Base-by-base conservation (phyloP, 2,797 vertebrate species). In the Urosaurus nigricauda region DNA sequence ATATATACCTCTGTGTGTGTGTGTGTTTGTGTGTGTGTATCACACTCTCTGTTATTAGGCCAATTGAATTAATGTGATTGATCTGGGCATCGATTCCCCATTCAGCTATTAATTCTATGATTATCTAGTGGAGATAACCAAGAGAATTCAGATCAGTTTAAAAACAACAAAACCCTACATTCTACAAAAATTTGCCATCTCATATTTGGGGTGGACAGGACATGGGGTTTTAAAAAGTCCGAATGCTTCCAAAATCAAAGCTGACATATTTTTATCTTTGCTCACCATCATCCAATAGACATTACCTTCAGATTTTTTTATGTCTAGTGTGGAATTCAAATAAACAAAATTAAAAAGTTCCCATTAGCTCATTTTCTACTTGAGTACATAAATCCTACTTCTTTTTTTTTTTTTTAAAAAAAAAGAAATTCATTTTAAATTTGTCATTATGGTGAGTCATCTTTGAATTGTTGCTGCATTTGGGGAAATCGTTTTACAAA, bases 381-480 rank as follows among this genome's bases (percentile, higher is more conserved):
- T n/a, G 24, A 56, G 47, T 40, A 71, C 32, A 37, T 51, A 32
- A 71, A 26, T 3, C n/a, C 58, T 16, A 12, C 26, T 79, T 51
- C 19, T 65, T 70, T 87, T 32, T 32, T 11, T 43, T 43, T 43
- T 43, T 43, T 43, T 43, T 43, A 43, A n/a, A n/a, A 47, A 29
- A 68, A 6, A n/a, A 70, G 16, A 8, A 70, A 40, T 32, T 32
- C 2, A 37, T 17, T 65, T 77, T 51, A 43, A n/a, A 47, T 16
- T 26, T 29, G 21, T 63, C 8, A 71, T n/a, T 79, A n/a, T 2
- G 4, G 32, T 32, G 21, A 78, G 65, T 74, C 78, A 19, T 81
- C 73, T 81, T 74, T 51, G 26, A 81, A 85, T 21, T 26, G 51
- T 81, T 47, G 51, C 21, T 89, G 65, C 86, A 58, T 85, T 89